Conservation (phyloP, 2,113 vertebrate species). For the Ammodytes dubius region DNA sequence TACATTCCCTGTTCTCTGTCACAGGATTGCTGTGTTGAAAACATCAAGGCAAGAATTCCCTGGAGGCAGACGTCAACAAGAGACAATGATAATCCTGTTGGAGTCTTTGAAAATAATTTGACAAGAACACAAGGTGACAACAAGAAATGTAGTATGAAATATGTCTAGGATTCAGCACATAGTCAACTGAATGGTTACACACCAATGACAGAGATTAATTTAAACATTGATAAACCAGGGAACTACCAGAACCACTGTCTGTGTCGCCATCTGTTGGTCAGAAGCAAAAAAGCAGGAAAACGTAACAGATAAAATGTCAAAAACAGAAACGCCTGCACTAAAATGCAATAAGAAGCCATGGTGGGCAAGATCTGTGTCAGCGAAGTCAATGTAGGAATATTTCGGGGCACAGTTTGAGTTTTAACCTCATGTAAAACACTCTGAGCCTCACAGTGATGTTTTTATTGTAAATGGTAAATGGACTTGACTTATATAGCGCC, state of each 20-base stretch:
- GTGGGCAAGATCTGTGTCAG: not conserved
- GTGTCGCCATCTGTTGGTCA: conserved; percentile 72
- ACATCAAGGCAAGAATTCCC: conserved; percentile 4
- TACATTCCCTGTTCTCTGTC: not conserved
- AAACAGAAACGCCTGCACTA: not conserved
- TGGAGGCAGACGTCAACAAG: conserved; percentile 18
- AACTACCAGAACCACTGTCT: conserved; percentile 37
- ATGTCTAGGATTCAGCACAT: not conserved
- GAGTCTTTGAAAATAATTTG: not conserved
- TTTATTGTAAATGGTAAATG: too few relatives aligned
- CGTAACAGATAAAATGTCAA: not conserved
- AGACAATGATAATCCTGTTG: not conserved
- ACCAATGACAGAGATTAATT: not conserved
- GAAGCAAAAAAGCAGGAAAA: conserved; percentile 29
- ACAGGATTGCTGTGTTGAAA: conserved; percentile 4
- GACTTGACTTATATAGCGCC: too few relatives aligned
- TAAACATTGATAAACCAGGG: not conserved
- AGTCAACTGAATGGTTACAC: not conserved
- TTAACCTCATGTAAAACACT: not conserved
- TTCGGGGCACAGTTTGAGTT: not conserved
- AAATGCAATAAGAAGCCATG: conserved; percentile 13
- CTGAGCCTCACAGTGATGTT: not conserved
- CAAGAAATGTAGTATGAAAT: not conserved
- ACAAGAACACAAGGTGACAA: not conserved
- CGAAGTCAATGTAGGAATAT: not conserved